Evolutionary conservation across 2,113 vertebrate species (phyloP).

Genomic region (Thryonomys swinderianus): DNA sequence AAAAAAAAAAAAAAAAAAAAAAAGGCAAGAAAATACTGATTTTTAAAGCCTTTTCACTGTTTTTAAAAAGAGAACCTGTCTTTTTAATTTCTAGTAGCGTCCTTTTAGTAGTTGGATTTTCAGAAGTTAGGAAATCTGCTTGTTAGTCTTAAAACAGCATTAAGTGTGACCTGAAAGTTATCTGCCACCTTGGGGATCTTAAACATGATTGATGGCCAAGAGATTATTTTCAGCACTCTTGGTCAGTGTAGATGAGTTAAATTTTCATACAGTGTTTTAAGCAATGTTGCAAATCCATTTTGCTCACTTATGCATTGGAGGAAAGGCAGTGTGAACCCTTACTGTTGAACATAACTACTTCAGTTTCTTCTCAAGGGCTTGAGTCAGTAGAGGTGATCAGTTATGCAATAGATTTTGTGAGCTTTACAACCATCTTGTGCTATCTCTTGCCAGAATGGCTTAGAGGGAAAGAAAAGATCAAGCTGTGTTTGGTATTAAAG

Average conservation of each 20-base stretch:
- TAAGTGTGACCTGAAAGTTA: background rate
- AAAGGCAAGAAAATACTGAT: background rate
- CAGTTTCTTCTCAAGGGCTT: background rate
- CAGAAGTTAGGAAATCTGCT: conserved; percentile 7
- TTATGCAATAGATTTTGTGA: background rate
- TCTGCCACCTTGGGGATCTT: conserved; percentile 32
- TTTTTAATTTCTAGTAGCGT: background rate
- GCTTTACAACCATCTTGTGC: background rate
- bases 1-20: too few relatives aligned
- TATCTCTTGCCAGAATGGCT: background rate
- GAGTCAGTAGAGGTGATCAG: background rate
- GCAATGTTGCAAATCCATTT: background rate
- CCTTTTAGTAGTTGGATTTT: conserved; percentile 19
- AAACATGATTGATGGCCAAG: background rate
- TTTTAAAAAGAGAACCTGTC: background rate
- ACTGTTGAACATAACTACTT: background rate
- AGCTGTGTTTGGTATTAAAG: background rate
- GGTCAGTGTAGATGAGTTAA: background rate
- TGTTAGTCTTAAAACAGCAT: conserved; percentile 52
- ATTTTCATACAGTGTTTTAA: conserved; percentile 13
- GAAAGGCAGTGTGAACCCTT: background rate
- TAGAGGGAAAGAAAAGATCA: background rate
- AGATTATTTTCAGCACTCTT: conserved; percentile 12
- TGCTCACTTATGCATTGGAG: background rate
- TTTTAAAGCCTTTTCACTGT: background rate